Conservation (phyloP, 2,113 vertebrate genomes). For the Tyrannus savana region DNA sequence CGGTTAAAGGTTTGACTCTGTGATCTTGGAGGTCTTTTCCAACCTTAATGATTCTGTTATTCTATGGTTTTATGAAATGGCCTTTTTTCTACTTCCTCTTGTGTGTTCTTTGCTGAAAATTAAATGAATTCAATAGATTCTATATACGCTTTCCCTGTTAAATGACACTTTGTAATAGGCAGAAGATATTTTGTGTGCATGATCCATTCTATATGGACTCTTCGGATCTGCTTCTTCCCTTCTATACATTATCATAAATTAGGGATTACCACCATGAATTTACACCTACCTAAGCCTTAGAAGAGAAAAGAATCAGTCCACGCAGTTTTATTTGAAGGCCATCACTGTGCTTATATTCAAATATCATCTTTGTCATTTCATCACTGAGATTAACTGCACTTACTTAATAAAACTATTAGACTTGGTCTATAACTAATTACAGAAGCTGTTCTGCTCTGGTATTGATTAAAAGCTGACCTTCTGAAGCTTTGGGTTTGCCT, state of each 20-base stretch:
- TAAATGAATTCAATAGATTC: not conserved
- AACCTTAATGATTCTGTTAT: not conserved
- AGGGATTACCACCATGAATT: not conserved
- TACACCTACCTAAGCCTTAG: not conserved
- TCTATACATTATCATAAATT: not conserved
- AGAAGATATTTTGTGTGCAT: not conserved
- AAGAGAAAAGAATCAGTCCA: not conserved
- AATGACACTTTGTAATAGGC: not conserved
- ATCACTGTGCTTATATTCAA: not conserved
- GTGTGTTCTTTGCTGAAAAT: not conserved
- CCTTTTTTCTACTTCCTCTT: not conserved
- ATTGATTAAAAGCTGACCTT: not conserved
- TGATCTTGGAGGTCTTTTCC: not conserved
- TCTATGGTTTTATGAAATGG: not conserved
- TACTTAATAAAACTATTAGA: not conserved
- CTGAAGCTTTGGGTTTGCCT: not conserved
- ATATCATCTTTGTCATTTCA: not conserved
- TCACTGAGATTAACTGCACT: not conserved
- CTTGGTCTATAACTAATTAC: not conserved
- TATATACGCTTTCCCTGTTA: not conserved
- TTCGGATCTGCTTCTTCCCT: not conserved
- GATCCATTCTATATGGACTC: not conserved
- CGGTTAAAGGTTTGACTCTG: not conserved
- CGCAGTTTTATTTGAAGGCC: not conserved
- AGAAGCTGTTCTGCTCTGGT: not conserved